Conservation (phyloP, 2,888 invertebrate species). For the Dicyrtomina minuta region DNA sequence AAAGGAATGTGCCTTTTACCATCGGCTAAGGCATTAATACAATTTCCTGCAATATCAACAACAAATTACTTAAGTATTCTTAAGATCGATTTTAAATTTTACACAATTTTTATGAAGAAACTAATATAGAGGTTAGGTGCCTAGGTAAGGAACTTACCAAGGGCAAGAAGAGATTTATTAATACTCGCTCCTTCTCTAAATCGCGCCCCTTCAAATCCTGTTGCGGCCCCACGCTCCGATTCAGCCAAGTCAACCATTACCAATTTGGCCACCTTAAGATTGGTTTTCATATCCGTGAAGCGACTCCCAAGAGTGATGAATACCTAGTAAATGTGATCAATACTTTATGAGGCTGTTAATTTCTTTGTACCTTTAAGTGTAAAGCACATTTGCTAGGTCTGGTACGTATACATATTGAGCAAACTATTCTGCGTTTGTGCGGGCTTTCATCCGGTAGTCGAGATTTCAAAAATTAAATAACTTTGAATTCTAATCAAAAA, state of each 20-base stretch:
- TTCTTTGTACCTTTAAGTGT: no score
- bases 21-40: constrained; percentile 83
- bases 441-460: no score
- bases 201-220: constrained; percentile 75
- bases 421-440: no score
- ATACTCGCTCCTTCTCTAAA: constrained; percentile 94
- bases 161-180: constrained; percentile 82
- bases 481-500: no score
- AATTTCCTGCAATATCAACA: constrained; percentile 61
- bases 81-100: background rate
- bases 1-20: constrained; percentile 82
- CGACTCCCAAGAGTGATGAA: constrained; percentile 38
- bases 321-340: constrained; percentile 32
- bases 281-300: constrained; percentile 56
- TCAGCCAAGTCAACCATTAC: constrained; percentile 95
- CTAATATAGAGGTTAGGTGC: background rate
- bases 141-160: constrained; percentile 66
- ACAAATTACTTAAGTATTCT: background rate
- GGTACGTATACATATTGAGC: background rate
- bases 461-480: no score
- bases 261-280: constrained; percentile 78
- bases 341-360: background rate
- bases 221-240: constrained; percentile 85
- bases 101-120: no score
- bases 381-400: no score